A percentile compares a stretch with the other conserved stretches of the same genome.
Evolutionary conservation across 2,797 vertebrate genomes (phyloP).

Genomic region (Periparus ater): DNA sequence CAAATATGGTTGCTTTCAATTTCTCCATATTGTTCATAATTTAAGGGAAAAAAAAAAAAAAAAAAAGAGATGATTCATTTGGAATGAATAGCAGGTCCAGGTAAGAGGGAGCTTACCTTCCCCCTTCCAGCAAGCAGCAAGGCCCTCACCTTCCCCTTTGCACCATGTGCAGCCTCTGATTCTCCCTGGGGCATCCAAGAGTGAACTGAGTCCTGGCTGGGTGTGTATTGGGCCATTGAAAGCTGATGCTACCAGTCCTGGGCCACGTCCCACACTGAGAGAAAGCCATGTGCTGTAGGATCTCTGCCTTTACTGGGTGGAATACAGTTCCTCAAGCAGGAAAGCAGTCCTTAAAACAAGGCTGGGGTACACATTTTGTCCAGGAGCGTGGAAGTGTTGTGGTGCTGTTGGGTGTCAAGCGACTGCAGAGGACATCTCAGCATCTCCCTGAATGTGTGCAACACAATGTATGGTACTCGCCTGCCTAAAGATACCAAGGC

Average conservation of each 20-base stretch:
- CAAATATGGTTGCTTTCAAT: constrained; percentile 65
- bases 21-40: constrained; percentile 75
- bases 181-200: constrained; percentile 55
- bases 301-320: constrained; percentile 41
- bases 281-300: constrained; percentile 37
- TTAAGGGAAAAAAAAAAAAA: constrained; percentile 51
- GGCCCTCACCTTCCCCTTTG: constrained; percentile 49
- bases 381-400: not conserved
- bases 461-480: constrained; percentile 1
- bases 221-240: constrained; percentile 1
- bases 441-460: not conserved
- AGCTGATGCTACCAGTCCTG: constrained; percentile 21
- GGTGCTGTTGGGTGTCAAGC: not conserved
- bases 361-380: not conserved
- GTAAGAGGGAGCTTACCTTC: constrained; percentile 63
- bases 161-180: constrained; percentile 40
- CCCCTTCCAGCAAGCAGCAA: constrained; percentile 49
- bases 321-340: constrained; percentile 13
- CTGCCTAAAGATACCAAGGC: not conserved
- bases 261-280: not conserved
- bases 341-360: constrained; percentile 22
- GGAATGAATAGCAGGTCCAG: constrained; percentile 62
- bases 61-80: constrained; percentile 22
- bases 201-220: constrained; percentile 41
- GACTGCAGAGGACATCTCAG: not conserved